Percentiles rank a stretch among this genome's conserved stretches.
Conservation (phyloP, 2,797 vertebrate genomes). For the Agapornis canus region DNA sequence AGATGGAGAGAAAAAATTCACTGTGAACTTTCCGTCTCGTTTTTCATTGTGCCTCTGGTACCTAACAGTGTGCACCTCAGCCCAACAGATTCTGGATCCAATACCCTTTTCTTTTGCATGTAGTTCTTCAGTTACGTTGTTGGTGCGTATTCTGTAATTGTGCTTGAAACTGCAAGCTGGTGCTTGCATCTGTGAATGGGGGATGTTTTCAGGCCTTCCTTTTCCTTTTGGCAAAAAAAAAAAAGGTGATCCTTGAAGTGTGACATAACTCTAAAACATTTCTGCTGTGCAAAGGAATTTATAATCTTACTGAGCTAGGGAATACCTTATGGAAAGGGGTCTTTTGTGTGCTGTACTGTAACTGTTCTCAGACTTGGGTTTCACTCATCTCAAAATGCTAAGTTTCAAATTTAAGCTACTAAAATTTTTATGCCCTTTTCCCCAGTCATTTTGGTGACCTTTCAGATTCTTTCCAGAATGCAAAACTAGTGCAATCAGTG, state of each 20-base stretch:
- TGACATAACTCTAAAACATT: conserved; percentile 21
- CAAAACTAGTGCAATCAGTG: background rate
- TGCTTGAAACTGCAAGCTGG: background rate
- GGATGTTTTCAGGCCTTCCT: background rate
- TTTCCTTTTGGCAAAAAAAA: background rate
- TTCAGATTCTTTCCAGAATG: background rate
- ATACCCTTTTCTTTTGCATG: background rate
- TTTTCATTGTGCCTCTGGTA: background rate
- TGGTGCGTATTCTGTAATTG: background rate
- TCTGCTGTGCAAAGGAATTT: conserved; percentile 15
- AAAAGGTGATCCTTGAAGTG: background rate
- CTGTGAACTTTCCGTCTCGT: background rate
- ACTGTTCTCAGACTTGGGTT: background rate
- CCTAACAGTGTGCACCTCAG: background rate
- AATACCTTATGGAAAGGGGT: background rate
- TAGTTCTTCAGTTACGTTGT: background rate
- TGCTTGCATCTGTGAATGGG: background rate
- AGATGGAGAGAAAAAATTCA: background rate
- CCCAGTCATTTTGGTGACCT: background rate
- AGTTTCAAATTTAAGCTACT: background rate
- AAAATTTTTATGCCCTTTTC: background rate
- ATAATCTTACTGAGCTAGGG: background rate
- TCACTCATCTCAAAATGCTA: background rate
- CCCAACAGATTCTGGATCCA: background rate
- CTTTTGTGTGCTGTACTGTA: background rate